Percentiles rank a stretch among this genome's conserved stretches.
Conservation (phyloP, 1,140 invertebrate genomes). For the Semibalanus balanoides region DNA sequence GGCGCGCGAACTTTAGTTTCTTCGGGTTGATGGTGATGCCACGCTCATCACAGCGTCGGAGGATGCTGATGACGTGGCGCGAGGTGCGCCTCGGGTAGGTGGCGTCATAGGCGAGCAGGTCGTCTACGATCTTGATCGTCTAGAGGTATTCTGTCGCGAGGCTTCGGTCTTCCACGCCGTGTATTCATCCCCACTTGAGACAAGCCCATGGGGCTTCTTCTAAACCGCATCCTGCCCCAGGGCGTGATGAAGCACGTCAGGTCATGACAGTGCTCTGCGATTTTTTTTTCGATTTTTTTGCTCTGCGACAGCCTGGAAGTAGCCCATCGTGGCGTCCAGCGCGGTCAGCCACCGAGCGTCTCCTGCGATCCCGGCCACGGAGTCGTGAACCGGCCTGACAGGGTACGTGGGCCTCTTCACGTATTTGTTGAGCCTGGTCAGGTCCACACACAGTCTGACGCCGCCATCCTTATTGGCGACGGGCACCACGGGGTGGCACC, state of each 20-base stretch:
- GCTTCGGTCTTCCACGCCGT: conserved; percentile 18
- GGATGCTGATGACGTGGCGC: conserved; percentile 9
- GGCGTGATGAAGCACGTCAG: conserved; percentile 25
- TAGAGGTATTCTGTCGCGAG: conserved; percentile 13
- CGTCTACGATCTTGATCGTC: conserved; percentile 19
- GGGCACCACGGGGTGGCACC: conserved; percentile 15
- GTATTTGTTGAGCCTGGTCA: conserved; percentile 22
- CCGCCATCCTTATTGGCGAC: conserved; percentile 12
- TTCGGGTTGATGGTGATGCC: conserved; percentile 12
- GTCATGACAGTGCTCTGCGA: conserved; percentile 20
- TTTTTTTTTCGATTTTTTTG: too few relatives aligned
- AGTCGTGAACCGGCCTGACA: conserved; percentile 21
- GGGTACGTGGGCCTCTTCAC: conserved; percentile 22
- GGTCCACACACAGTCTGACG: conserved; percentile 16
- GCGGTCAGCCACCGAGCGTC: conserved; percentile 15
- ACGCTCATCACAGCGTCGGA: conserved; percentile 5
- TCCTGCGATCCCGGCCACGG: conserved; percentile 13
- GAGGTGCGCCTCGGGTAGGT: conserved; percentile 13
- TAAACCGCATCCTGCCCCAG: conserved; percentile 16
- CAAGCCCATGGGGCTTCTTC: conserved; percentile 17
- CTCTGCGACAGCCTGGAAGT: too few relatives aligned
- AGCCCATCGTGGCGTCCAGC: conserved; percentile 25
- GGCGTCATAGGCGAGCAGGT: conserved; percentile 15
- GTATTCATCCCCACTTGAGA: conserved; percentile 21
- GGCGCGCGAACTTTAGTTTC: conserved; percentile 11